Conservation (phyloP, 2,797 vertebrate genomes). For the Lates japonicus region DNA sequence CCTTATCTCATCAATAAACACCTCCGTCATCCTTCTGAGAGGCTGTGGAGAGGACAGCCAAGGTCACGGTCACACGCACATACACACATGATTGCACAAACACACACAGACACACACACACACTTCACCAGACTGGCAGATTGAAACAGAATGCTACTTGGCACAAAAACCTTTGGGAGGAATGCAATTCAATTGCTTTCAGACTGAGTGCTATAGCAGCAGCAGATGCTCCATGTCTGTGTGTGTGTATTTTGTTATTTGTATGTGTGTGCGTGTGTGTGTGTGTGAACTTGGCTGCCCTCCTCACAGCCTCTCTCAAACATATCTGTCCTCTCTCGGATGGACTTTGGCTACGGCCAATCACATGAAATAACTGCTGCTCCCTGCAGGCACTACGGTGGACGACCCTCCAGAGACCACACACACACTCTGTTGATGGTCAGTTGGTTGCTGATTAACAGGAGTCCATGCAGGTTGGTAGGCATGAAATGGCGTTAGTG, state of each 20-base stretch:
- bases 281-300: conserved; percentile 55
- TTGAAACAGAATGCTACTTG: conserved; percentile 52
- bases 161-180: conserved; percentile 56
- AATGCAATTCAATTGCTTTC: conserved; percentile 69
- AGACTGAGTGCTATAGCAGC: conserved; percentile 49
- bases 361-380: conserved; percentile 53
- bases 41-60: conserved; percentile 40
- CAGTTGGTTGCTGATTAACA: conserved; percentile 62
- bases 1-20: conserved; percentile 32
- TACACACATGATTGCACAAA: not conserved
- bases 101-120: not conserved
- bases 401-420: conserved; percentile 28
- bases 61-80: conserved; percentile 41
- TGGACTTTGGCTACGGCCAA: conserved; percentile 37
- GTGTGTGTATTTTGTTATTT: not conserved
- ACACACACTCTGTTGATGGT: conserved; percentile 27
- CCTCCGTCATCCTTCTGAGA: conserved; percentile 35
- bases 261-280: not conserved
- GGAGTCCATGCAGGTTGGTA: conserved; percentile 64
- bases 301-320: conserved; percentile 33
- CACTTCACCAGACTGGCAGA: conserved; percentile 18
- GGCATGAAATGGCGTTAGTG: conserved; percentile 32
- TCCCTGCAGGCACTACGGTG: conserved; percentile 54
- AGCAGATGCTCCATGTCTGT: conserved; percentile 51
- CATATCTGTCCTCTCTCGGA: conserved; percentile 48